phyloP scores from a whole-genome alignment of 2,797 vertebrate species.

The Enteromius paludinosus region DNA sequence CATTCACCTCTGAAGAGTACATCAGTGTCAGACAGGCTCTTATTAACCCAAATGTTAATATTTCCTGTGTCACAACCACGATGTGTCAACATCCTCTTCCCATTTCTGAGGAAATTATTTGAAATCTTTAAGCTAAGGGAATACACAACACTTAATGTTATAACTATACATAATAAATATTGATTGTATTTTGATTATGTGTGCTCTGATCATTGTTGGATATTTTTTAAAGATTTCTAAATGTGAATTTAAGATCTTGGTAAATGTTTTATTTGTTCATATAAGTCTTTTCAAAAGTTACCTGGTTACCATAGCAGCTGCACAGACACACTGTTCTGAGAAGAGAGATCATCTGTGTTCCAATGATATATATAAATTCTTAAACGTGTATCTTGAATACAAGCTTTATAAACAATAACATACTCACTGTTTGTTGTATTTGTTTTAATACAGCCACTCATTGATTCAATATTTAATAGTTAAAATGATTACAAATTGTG shows the following conservation, averaged over 20 bases:
- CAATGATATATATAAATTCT: neutral
- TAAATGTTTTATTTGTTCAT: neutral
- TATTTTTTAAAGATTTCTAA: neutral
- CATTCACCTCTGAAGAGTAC: neutral
- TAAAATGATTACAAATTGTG: neutral
- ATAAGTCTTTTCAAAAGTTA: neutral
- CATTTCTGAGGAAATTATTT: neutral
- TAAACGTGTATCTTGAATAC: neutral
- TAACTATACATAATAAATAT: neutral
- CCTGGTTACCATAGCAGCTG: neutral
- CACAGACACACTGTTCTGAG: neutral
- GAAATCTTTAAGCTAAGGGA: neutral
- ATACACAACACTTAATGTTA: neutral
- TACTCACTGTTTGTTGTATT: constrained; percentile 1
- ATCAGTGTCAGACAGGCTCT: neutral
- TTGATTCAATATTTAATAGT: neutral
- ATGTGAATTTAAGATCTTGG: neutral
- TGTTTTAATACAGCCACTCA: neutral
- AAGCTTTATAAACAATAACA: neutral
- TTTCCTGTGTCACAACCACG: neutral
- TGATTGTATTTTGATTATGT: neutral
- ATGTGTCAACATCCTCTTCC: neutral
- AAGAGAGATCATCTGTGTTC: neutral
- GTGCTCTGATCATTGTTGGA: neutral
- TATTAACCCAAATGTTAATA: neutral